Evolutionary conservation across 2,113 vertebrate genomes (phyloP), one percentile per base, ranked within the genome.

Genomic region (Paedocypris sp.): DNA sequence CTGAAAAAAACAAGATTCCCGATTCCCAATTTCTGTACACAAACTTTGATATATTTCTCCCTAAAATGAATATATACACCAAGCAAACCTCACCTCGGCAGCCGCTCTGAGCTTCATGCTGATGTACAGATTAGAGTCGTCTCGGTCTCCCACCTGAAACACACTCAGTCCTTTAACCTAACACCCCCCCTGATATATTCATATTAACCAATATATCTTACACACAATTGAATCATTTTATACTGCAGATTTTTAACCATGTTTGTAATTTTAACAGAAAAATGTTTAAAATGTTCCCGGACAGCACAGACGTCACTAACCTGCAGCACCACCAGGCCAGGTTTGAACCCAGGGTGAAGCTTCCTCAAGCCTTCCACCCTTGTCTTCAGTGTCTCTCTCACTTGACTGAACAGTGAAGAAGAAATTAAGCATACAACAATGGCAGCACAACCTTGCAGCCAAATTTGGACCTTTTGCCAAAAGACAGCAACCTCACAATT

Each of bases 71-170:
- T n/a, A n/a, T n/a, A n/a, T n/a, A n/a, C n/a, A n/a, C n/a, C n/a
- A n/a, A n/a, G n/a, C n/a, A n/a, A 15, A 33, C 2, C 47, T 77
- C 85, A 95, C 95, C 91, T 99, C 92, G 45, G 87, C 84, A 68
- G 94, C 95, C 69, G 95, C 94, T 73, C 98, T 97, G 71, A 96
- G 69, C 76, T 99, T 99, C 95, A 96, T 86, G 57, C 86, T 92
- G 79, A 99, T 97, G 78, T 97, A 99, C 65, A 98, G 83, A 77
- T 95, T 98, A 4, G 94, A 99, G 80, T 99, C 96, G 57, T 94
- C 91, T 28, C 92, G 78, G 79, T 96, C 80, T 64, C 96, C 94
- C 78, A 98, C 94, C 94, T 99, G 77, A 63, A 75, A 71, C 41
- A 38, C 60, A 58, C 60, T 32, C 4, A 4, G 25, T 54, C 4